Percentiles rank a stretch among this genome's conserved stretches.
Conservation (phyloP, 2,113 vertebrate genomes). For the Noturus placidus region DNA sequence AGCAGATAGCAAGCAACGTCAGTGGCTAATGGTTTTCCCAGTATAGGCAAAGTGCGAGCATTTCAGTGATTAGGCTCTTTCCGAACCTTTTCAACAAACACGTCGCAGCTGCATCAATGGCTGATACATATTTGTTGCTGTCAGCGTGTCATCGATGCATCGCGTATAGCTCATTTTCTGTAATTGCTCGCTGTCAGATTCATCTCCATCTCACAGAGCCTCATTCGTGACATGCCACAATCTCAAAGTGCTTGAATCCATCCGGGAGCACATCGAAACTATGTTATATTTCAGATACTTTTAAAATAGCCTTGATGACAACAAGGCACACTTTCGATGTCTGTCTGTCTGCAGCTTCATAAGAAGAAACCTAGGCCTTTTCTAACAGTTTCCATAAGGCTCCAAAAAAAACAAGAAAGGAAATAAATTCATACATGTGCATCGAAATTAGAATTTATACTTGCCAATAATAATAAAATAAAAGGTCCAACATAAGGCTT, state of each 20-base stretch:
- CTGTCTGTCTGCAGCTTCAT: neutral
- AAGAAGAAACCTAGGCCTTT: neutral
- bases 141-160: constrained; percentile 22
- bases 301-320: neutral
- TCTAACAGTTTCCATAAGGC: neutral
- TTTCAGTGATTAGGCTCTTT: constrained; percentile 18
- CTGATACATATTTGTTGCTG: constrained; percentile 26
- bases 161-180: constrained; percentile 25
- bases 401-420: neutral
- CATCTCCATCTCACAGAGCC: constrained; percentile 8
- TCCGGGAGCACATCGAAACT: neutral
- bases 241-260: neutral
- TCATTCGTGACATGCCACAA: neutral
- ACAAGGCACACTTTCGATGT: neutral
- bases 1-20: neutral
- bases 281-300: neutral
- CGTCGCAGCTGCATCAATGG: neutral
- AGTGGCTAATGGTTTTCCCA: neutral
- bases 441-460: neutral
- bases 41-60: neutral
- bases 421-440: neutral
- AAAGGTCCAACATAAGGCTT: neutral
- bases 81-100: constrained; percentile 23
- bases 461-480: neutral
- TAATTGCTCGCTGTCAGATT: constrained; percentile 29